phyloP scores from a whole-genome alignment of 2,113 vertebrate genomes.

The Seriola aureovittata region DNA sequence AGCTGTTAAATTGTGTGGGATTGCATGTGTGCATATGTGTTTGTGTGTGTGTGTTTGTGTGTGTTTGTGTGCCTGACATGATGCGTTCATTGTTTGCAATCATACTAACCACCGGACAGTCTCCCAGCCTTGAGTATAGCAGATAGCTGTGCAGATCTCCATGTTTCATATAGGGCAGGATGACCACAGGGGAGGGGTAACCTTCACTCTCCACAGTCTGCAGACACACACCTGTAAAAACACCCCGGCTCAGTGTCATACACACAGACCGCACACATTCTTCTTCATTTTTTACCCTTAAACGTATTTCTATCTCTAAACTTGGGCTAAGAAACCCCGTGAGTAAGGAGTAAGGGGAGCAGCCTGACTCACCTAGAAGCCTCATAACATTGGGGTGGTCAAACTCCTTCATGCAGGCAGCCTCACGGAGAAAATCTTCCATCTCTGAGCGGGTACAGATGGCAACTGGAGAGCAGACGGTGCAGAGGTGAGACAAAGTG shows the following conservation, averaged over 20 bases:
- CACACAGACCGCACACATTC: background rate
- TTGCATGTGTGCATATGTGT: background rate
- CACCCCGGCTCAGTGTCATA: background rate
- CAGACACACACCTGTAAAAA: constrained; percentile 89
- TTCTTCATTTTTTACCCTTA: background rate
- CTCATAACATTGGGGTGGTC: constrained; percentile 95
- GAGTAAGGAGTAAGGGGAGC: no score
- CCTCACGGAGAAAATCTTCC: constrained; percentile 94
- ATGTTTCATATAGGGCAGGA: constrained; percentile 94
- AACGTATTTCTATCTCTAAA: no score
- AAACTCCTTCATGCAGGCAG: constrained; percentile 96
- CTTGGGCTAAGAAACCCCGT: background rate
- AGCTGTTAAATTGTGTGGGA: background rate
- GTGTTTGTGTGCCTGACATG: constrained; percentile 29
- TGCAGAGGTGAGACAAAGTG: constrained; percentile 21
- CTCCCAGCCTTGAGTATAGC: constrained; percentile 91
- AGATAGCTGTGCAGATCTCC: constrained; percentile 96
- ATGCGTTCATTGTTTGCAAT: constrained; percentile 23
- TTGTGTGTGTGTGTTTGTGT: background rate
- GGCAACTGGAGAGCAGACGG: constrained; percentile 82
- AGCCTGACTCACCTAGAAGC: constrained; percentile 87
- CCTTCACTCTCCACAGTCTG: constrained; percentile 94
- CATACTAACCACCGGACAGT: constrained; percentile 89
- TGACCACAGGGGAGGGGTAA: constrained; percentile 93
- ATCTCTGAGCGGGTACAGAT: constrained; percentile 94